Evolutionary conservation across 2,113 vertebrate genomes (phyloP), one percentile per base, ranked within the genome.

Genomic region (Naja naja): DNA sequence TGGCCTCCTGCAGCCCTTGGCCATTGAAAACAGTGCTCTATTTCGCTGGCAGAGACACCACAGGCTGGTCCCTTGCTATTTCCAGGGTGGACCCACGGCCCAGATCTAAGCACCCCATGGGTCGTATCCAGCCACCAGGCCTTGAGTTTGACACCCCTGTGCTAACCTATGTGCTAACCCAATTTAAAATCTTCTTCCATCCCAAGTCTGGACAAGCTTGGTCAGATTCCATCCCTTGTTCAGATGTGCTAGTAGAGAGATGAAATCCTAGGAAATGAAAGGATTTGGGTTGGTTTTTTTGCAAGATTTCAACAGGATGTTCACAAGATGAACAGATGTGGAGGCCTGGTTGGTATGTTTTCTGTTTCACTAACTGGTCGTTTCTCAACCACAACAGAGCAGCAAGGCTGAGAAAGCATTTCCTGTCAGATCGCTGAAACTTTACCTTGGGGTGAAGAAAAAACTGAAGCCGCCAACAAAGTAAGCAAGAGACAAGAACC

Each of bases 401-500:
- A 98, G 96, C 93, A 99, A 99, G 97, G 97, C 98, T 1, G 99
- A 99, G 94, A 99, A 98, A 97, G 97, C 97, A 85, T 95, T 99
- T 93, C 96, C 97, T 25, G 96, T 99, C 90, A 97, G 93, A 95
- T 97, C 98, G 54, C 89, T 98, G 94, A 99, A 98, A 95, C 97
- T 99, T 96, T 99, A 99, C 97, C 96, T 99, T 74, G 99, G 99
- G 93, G 97, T 99, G 93, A 99, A 98, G 96, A 99, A 97, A 96
- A 99, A 98, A 97, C 96, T 99, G 96, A 99, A 99, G 95, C 98
- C 99, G 91, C 98, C 99, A 90, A 98, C 98, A 94, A 98, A 97
- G 98, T 99, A 98, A 97, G 95, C 91, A 58, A 94, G 60, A 93
- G 2, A 6, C 4, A 30, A 53, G 47, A 91, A 91, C 92, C 74